A percentile compares a stretch with the other conserved stretches of the same genome.
phyloP scores from a whole-genome alignment of 2,888 invertebrate species.

The Embidobia sp. region DNA sequence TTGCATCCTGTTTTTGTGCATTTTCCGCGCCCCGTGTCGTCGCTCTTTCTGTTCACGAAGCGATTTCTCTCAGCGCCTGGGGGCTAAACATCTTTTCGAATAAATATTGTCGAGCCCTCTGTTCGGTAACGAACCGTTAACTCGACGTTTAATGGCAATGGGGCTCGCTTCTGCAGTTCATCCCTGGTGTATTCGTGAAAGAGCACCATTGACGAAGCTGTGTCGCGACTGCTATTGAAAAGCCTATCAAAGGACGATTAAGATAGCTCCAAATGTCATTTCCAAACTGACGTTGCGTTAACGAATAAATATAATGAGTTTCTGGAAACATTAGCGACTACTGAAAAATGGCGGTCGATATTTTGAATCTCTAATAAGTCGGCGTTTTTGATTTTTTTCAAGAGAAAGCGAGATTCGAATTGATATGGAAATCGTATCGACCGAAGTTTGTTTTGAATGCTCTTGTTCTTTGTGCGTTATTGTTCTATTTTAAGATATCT shows the following conservation, averaged over 20 bases:
- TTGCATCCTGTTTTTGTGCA: constrained; percentile 15
- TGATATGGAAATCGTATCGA: too few relatives aligned
- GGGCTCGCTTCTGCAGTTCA: constrained; percentile 5
- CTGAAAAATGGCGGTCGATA: constrained; percentile 40
- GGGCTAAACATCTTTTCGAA: constrained; percentile 78
- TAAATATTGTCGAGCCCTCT: constrained; percentile 72
- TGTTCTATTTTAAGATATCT: too few relatives aligned
- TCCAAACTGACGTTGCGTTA: constrained; percentile 2
- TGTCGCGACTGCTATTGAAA: constrained; percentile 32
- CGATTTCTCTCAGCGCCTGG: constrained; percentile 59
- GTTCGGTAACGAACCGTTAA: constrained; percentile 79
- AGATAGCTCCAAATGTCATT: constrained; percentile 16
- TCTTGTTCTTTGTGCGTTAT: not conserved
- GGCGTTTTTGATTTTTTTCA: constrained; percentile 6
- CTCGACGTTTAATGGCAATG: constrained; percentile 76
- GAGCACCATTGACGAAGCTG: constrained; percentile 2
- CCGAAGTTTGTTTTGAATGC: not conserved
- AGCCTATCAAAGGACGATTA: constrained; percentile 39
- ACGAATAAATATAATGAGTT: constrained; percentile 45
- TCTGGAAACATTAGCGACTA: constrained; percentile 41
- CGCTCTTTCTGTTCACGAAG: constrained; percentile 29
- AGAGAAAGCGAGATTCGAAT: not conserved
- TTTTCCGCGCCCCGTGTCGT: constrained; percentile 43
- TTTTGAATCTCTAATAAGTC: not conserved
- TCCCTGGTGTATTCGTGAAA: constrained; percentile 21